Conservation (phyloP, 2,888 invertebrate genomes). For the Cenopis cana region DNA sequence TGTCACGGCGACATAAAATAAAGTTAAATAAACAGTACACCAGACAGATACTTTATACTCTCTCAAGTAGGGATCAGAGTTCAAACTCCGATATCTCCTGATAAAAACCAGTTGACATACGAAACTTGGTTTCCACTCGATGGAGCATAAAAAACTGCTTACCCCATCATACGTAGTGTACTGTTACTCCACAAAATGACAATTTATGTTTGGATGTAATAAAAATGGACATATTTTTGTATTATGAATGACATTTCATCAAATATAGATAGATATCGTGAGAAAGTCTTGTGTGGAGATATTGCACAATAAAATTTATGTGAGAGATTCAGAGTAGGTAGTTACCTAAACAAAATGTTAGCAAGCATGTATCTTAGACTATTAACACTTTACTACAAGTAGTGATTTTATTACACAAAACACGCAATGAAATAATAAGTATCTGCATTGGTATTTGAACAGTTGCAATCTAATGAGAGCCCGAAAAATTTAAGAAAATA, state of each 20-base stretch:
- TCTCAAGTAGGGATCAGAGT: constrained; percentile 52
- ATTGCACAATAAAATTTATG: neutral
- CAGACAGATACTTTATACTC: constrained; percentile 49
- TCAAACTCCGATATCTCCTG: constrained; percentile 47
- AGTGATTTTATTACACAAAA: no score
- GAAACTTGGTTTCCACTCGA: constrained; percentile 76
- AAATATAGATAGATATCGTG: constrained; percentile 7
- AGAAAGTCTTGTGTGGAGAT: constrained; percentile 4
- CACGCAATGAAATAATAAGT: no score
- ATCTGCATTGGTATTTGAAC: no score
- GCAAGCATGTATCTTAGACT: neutral
- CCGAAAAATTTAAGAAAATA: no score
- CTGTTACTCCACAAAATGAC: constrained; percentile 62
- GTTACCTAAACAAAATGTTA: neutral
- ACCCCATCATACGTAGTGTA: constrained; percentile 67
- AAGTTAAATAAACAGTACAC: constrained; percentile 46
- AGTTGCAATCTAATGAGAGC: no score
- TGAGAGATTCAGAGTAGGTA: neutral
- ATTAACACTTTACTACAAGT: neutral
- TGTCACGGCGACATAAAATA: constrained; percentile 56
- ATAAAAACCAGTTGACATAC: constrained; percentile 69
- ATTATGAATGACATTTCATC: neutral
- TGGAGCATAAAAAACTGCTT: constrained; percentile 78
- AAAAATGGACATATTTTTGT: constrained; percentile 22
- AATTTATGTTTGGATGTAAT: constrained; percentile 53